Evolutionary conservation across 2,797 vertebrate species (phyloP).

Genomic region (Pitangus sulphuratus): DNA sequence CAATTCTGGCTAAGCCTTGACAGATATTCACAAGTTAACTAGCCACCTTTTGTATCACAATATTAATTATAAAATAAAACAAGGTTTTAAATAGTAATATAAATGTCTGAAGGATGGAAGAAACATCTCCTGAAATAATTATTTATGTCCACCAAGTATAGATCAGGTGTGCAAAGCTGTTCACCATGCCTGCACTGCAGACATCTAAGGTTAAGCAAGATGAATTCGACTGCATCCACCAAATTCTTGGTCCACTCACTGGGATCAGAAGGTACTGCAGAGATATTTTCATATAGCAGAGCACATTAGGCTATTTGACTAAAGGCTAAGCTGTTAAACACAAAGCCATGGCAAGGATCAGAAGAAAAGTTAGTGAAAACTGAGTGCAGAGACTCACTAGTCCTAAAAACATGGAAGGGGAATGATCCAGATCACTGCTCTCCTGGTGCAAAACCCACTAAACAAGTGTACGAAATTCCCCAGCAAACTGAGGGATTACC

Average conservation of each 20-base stretch:
- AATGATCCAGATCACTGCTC: accelerated
- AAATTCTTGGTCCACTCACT: not conserved
- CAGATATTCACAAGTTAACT: not conserved
- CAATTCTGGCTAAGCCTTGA: not conserved
- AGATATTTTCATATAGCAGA: not conserved
- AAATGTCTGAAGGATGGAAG: not conserved
- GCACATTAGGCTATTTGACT: not conserved
- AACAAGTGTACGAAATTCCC: not conserved
- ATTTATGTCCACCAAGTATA: accelerated
- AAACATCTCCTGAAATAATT: not conserved
- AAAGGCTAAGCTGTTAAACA: not conserved
- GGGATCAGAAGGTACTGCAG: not conserved
- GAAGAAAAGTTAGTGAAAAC: not conserved
- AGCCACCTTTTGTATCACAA: not conserved
- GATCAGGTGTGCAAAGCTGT: not conserved
- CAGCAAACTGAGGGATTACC: not conserved
- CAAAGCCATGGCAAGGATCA: not conserved
- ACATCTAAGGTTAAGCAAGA: not conserved
- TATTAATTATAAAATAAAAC: not conserved
- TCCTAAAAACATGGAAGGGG: not conserved
- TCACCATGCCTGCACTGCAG: not conserved
- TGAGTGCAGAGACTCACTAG: not conserved
- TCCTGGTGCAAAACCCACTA: not conserved
- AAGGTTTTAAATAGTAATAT: not conserved
- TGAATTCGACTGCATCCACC: not conserved